A percentile compares a stretch with the other conserved stretches of the same genome.
phyloP scores from a whole-genome alignment of 2,888 invertebrate species.

The Coelopa pilipes region DNA sequence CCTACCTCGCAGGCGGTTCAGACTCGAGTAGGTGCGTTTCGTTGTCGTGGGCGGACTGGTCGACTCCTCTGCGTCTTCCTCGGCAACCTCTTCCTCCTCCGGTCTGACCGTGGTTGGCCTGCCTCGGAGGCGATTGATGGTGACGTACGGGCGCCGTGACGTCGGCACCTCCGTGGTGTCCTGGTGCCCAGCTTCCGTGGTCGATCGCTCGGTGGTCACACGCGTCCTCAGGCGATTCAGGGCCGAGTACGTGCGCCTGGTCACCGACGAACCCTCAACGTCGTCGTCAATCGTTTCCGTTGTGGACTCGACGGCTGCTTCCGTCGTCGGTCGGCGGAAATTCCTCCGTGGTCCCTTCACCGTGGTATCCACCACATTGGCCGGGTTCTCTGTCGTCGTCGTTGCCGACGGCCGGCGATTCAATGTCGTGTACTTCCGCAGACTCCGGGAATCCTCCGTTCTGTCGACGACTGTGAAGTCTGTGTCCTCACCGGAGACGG shows the following conservation, averaged over 20 bases:
- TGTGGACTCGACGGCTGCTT: neutral
- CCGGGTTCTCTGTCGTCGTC: neutral
- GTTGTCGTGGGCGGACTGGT: neutral
- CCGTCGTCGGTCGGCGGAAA: neutral
- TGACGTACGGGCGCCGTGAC: constrained; percentile 28
- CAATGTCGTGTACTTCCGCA: constrained; percentile 43
- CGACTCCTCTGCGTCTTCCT: neutral
- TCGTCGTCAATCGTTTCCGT: neutral
- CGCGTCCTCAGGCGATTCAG: constrained; percentile 41
- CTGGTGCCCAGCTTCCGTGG: no score
- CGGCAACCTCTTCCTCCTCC: neutral
- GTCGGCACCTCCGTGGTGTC: neutral
- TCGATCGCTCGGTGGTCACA: constrained; percentile 28
- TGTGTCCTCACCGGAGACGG: neutral
- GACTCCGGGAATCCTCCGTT: constrained; percentile 41
- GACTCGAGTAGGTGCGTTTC: constrained; percentile 7
- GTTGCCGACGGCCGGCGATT: constrained; percentile 42
- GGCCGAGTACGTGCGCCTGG: constrained; percentile 33
- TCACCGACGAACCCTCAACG: constrained; percentile 10
- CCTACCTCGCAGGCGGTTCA: constrained; percentile 2
- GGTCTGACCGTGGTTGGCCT: constrained; percentile 25
- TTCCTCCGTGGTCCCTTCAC: constrained; percentile 6
- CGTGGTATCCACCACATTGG: neutral
- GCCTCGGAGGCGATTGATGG: constrained; percentile 2
- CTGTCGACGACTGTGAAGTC: constrained; percentile 26